Percentiles rank a stretch among this genome's conserved stretches.
Conservation (phyloP, 2,113 vertebrate species). For the Otus sunia region DNA sequence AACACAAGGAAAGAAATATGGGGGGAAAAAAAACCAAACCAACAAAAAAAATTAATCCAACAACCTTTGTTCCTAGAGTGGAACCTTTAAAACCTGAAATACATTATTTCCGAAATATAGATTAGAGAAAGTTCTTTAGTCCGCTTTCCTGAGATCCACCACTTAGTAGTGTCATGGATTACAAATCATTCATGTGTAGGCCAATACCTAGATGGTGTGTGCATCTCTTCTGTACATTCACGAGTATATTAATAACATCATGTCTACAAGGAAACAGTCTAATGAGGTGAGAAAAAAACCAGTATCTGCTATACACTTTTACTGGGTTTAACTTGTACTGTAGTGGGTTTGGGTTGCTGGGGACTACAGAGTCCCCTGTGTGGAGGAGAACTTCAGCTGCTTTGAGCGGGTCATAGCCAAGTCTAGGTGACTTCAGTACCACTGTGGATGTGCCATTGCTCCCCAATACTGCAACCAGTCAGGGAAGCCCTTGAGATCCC, state of each 20-base stretch:
- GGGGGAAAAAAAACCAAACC: accelerated
- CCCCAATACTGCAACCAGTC: neutral
- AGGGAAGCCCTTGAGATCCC: neutral
- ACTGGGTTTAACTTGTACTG: neutral
- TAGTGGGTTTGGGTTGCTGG: neutral
- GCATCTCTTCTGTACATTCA: neutral
- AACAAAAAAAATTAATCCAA: neutral
- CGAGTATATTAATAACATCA: neutral
- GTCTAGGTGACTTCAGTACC: neutral
- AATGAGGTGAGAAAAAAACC: neutral
- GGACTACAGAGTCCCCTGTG: neutral
- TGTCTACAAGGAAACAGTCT: neutral
- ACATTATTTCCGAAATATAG: neutral
- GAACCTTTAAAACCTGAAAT: neutral
- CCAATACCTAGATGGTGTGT: neutral
- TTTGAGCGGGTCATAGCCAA: neutral
- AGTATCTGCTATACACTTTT: neutral
- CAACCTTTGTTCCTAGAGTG: neutral
- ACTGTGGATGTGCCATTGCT: neutral
- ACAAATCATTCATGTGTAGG: neutral
- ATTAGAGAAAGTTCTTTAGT: neutral
- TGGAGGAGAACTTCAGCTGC: neutral
- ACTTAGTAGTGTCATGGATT: neutral
- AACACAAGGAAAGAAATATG: neutral
- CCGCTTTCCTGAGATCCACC: neutral